These are phyloP conservation scores for Prosopocoilus inquinatus DNA, from an alignment of 2,888 invertebrate species.

Conservation along the genomic window DNA sequence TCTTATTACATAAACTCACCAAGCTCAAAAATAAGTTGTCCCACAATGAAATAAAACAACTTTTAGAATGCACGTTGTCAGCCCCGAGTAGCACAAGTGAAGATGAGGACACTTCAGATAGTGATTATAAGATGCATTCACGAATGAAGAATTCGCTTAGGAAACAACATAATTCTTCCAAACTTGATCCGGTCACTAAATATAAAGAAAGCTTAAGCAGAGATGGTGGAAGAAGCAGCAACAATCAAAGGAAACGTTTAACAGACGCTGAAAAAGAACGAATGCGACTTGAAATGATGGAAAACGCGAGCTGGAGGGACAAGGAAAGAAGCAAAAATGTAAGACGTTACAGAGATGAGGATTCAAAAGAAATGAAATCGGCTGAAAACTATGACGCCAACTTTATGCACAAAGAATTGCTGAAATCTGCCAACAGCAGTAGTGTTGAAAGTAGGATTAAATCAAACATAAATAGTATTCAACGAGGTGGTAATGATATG, in stretches of 20 bases:
- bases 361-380: slow-evolving; percentile 50
- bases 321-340: slow-evolving; percentile 64
- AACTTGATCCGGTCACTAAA: slow-evolving; percentile 28
- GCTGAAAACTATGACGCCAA: slow-evolving; percentile 54
- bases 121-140: slow-evolving; percentile 2
- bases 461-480: slow-evolving; percentile 87
- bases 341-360: slow-evolving; percentile 61
- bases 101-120: slow-evolving; percentile 22
- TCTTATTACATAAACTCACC: slow-evolving; percentile 69
- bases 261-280: slow-evolving; percentile 68
- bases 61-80: slow-evolving; percentile 48
- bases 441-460: slow-evolving; percentile 82
- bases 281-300: slow-evolving; percentile 76
- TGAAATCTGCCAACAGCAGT: slow-evolving; percentile 62
- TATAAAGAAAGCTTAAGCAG: slow-evolving; percentile 18
- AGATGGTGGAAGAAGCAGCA: slow-evolving; percentile 5
- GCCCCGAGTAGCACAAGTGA: slow-evolving; percentile 30
- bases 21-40: slow-evolving; percentile 60
- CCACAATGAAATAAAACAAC: slow-evolving; percentile 44
- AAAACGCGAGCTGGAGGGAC: slow-evolving; percentile 72
- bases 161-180: slow-evolving; percentile 25
- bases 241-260: slow-evolving; percentile 41
- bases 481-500: slow-evolving; percentile 77
- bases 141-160: slow-evolving; percentile 30
- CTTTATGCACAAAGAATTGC: slow-evolving; percentile 62